Evolutionary conservation across 2,797 vertebrate species (phyloP).

Genomic region (Phoebastria nigripes): DNA sequence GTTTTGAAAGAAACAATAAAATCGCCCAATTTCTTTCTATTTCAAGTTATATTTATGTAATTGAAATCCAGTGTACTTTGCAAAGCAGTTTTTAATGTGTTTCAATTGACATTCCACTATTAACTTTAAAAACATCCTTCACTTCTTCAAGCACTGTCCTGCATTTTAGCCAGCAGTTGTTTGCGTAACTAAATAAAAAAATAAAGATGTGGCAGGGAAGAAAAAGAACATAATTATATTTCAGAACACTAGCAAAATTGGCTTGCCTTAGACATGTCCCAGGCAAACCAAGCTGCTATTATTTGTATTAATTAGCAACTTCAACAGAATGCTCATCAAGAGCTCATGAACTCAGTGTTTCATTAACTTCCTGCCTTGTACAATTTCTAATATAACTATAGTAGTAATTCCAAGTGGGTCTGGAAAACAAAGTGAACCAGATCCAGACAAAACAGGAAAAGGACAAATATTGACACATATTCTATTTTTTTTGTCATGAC

Average conservation of each 20-base stretch:
- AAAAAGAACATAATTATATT: not conserved
- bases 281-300: not conserved
- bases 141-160: not conserved
- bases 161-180: not conserved
- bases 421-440: not conserved
- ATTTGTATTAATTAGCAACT: not conserved
- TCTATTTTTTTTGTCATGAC: not conserved
- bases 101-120: not conserved
- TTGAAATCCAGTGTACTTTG: not conserved
- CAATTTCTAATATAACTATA: not conserved
- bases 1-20: not conserved
- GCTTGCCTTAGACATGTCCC: not conserved
- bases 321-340: not conserved
- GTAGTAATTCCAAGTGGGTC: not conserved
- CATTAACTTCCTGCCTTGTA: not conserved
- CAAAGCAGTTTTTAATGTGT: not conserved
- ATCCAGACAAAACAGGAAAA: not conserved
- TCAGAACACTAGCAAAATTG: not conserved
- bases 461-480: not conserved
- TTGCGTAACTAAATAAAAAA: not conserved
- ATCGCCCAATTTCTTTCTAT: not conserved
- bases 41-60: not conserved
- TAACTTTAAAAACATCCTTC: not conserved
- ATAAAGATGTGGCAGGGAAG: not conserved
- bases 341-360: not conserved